Base-by-base conservation (phyloP, 2,113 vertebrate genomes). In the Nothoprocta perdicaria region DNA sequence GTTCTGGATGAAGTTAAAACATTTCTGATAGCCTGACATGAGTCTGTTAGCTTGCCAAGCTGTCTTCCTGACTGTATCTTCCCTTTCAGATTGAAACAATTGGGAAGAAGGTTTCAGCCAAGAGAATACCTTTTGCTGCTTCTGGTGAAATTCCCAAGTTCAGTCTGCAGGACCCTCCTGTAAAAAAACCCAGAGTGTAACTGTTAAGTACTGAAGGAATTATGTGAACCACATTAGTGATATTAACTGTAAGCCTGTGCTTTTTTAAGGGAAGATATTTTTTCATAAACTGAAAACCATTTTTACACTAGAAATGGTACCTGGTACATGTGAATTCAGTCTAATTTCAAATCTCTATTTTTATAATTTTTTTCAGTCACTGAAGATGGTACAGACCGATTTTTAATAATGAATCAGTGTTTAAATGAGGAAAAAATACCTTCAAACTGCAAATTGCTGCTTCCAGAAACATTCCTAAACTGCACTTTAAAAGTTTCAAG, bases 31-130 rank as follows among this genome's bases (percentile, higher is more conserved):
- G 46, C 22, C 46, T 84, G 35, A 18, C 4, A 1, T 41, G 41
- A 50, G 33, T 57, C 23, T 27, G 14, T 55, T 63, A 26, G 16
- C 22, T 86, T 78, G 43, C 40, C 26, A 16, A 5, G 16, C 35
- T 88, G 24, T 35, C 52, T 68, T 57, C 14, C 16, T 63, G 21
- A 85, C 84, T 81, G 61, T 69, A 65, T 40, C 80, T 89, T 88
- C 26, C 77, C 45, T 94, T 94, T 63, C 95, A 99, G 99, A 98
- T 99, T 62, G 99, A 99, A 96, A 99, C 99, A 74, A 99, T 99
- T 77, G 99, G 99, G 62, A 99, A 99, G 95, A 99, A 99, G 92
- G 98, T 99, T 73, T 98, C 98, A 4, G 96, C 97, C 10, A 97
- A 98, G 71, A 97, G 99, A 92, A 98, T 99, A 92, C 98, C 99